Evolutionary conservation across 2,113 vertebrate genomes (phyloP), one percentile per base, ranked within the genome.

Genomic region (Ictalurus furcatus): DNA sequence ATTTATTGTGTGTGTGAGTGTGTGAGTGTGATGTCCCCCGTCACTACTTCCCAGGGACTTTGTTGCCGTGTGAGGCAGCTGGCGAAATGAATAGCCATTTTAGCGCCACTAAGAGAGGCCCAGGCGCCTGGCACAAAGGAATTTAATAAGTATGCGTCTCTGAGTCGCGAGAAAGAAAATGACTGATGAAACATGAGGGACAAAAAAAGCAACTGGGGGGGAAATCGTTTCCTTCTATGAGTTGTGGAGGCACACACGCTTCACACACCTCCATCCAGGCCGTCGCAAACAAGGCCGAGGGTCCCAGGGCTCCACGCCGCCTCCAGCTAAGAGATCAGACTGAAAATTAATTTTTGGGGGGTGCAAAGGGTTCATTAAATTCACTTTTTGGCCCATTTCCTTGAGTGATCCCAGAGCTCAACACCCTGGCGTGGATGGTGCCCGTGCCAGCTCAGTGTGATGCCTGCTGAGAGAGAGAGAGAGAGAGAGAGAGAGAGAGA

Each of bases 301-400:
- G 88, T 91, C 90, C 92, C 88, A 81, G 90, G 89, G 88, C 90
- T 91, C 90, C 54, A 28, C 76, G 86, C 88, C 71, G 93, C 93
- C 94, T 94, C 92, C 90, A 94, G 95, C 93, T 91, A 92, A 94
- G 86, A 94, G 92, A 94, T 89, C 94, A 95, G 93, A 93, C 94
- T 94, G 91, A 93, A 95, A 95, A 95, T 95, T 93, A 93, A 94
- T 95, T 95, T 94, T 91, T 85, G 83, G 85, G 88, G 91, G 93
- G 89, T 91, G 85, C 85, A 76, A 52, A 58, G 85, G 86, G 92
- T 95, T 95, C 94, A 95, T 95, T 94, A 94, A 93, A 94, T 95
- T 93, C 91, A 90, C 91, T 94, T 93, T 94, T 94, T 95, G 94
- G 94, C 93, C 93, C 93, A 93, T 94, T 94, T 95, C 94, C 94